phyloP scores from a whole-genome alignment of 2,888 invertebrate species.

The Neuroscelio doddi region DNA sequence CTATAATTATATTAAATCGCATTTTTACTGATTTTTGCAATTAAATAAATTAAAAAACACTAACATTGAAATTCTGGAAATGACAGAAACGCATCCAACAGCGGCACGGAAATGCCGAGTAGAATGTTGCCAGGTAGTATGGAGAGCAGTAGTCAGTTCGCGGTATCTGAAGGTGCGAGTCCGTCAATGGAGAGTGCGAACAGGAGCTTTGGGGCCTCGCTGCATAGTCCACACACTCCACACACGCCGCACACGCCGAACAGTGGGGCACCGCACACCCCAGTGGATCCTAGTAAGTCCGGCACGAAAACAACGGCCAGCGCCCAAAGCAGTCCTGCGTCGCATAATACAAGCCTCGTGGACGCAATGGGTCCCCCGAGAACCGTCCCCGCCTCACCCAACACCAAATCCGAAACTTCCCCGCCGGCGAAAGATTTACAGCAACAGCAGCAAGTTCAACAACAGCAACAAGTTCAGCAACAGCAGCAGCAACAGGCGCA shows the following conservation, averaged over 20 bases:
- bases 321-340: constrained; percentile 69
- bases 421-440: constrained; percentile 65
- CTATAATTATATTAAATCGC: neutral
- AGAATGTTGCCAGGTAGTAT: constrained; percentile 64
- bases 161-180: constrained; percentile 67
- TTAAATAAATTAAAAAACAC: too few relatives aligned
- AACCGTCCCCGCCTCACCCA: constrained; percentile 69
- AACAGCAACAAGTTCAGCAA: constrained; percentile 55
- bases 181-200: constrained; percentile 69
- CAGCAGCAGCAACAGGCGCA: constrained; percentile 56
- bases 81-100: constrained; percentile 58
- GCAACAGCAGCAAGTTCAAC: constrained; percentile 54
- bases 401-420: constrained; percentile 68
- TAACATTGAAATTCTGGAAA: too few relatives aligned
- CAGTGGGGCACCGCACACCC: constrained; percentile 67
- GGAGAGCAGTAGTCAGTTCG: constrained; percentile 63
- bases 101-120: constrained; percentile 62
- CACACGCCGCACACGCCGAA: constrained; percentile 69
- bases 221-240: constrained; percentile 70
- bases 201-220: constrained; percentile 66
- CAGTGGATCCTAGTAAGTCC: constrained; percentile 61
- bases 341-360: constrained; percentile 63
- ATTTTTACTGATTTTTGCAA: too few relatives aligned
- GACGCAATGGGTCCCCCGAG: constrained; percentile 70
- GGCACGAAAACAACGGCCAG: constrained; percentile 66